Evolutionary conservation across 1,140 invertebrate genomes (phyloP), one percentile per base, ranked within the genome.

Genomic region (Drosophila serrata): DNA sequence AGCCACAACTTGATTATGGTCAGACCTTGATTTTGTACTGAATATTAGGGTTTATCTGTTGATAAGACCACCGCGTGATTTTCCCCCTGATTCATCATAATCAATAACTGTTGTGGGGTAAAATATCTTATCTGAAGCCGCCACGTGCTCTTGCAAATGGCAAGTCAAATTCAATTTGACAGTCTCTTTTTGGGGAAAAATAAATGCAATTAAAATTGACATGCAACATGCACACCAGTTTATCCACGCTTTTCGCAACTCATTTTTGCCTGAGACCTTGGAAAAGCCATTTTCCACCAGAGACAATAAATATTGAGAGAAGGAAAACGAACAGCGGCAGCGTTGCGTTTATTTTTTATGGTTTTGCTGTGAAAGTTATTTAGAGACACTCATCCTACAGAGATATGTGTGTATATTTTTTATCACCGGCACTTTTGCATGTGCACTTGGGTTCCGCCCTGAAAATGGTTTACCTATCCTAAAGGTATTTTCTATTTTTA

Each of bases 191-290:
- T 40, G n/a, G n/a, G n/a, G n/a, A n/a, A n/a, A 31, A 62, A 70
- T 65, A 70, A 39, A 55, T 75, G 79, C 77, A 75, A 82, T 82
- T 77, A 67, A 73, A 67, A 81, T 63, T 59, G 58, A 46, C 78
- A 60, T 62, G 79, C 55, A 74, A 62, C 57, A 67, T 74, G 75
- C 65, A 79, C 58, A 55, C 59, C 31, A 55, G 39, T 43, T 51
- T 29, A 55, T 55, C 33, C 33, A 37, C 33, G 33, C 48, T 73
- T 31, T 27, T 53, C 24, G 35, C 37, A 22, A 42, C 56, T 72
- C 22, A 59, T 49, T 60, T 60, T 78, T 73, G 56, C 49, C 31
- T 55, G 51, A 55, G 67, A 81, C 65, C 79, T 77, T 81, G 79
- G 79, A 59, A 69, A 78, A 74, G 74, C 74, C 51, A 74, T 81